phyloP scores from a whole-genome alignment of 1,140 invertebrate genomes.

The Palaemon carinicauda region DNA sequence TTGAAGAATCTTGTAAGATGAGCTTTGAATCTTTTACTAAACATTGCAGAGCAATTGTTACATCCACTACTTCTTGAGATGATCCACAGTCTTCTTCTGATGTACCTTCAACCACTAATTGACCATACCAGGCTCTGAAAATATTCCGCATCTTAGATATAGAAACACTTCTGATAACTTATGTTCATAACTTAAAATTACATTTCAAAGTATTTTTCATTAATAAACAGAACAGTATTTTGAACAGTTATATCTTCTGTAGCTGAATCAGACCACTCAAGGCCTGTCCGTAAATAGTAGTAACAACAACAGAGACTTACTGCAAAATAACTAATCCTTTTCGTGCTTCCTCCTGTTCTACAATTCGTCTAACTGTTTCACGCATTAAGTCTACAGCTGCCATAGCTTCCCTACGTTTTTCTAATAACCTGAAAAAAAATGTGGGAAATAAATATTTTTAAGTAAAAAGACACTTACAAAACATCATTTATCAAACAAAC shows the following conservation, averaged over 20 bases:
- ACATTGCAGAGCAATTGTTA: constrained; percentile 92
- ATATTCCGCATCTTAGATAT: not conserved
- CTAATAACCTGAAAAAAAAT: constrained; percentile 72
- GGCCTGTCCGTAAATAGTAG: no score
- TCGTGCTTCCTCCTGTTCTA: constrained; percentile 76
- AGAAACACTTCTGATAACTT: not conserved
- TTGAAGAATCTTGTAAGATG: constrained; percentile 78
- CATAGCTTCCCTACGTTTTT: constrained; percentile 83
- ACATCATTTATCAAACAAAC: no score
- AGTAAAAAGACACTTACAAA: not conserved
- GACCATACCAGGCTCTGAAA: constrained; percentile 68
- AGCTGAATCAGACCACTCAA: no score
- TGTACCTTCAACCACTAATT: constrained; percentile 47
- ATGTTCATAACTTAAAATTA: no score
- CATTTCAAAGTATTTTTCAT: not conserved
- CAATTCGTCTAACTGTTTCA: constrained; percentile 66
- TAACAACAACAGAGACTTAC: constrained; percentile 67
- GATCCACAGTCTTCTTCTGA: constrained; percentile 61
- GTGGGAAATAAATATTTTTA: no score
- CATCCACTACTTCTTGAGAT: constrained; percentile 80
- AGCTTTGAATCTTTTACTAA: constrained; percentile 90
- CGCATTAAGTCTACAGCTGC: constrained; percentile 88
- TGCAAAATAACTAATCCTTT: constrained; percentile 85
- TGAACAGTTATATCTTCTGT: no score
- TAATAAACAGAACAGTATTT: not conserved